phyloP scores from a whole-genome alignment of 2,797 vertebrate genomes.

The Sebastes goodei region DNA sequence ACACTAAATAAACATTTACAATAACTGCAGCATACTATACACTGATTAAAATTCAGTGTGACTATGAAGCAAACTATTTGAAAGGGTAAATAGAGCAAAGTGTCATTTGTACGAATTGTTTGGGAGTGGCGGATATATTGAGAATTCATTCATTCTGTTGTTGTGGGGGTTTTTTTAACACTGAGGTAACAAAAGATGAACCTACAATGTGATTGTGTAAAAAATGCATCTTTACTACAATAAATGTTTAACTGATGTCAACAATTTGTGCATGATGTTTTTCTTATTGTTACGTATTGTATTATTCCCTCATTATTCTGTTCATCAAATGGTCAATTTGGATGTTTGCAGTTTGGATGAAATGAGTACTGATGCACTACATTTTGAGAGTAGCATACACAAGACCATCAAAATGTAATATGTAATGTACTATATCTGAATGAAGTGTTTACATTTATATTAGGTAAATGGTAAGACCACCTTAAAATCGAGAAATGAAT shows the following conservation, averaged over 20 bases:
- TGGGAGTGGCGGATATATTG: slow-evolving; percentile 3
- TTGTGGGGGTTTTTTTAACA: background rate
- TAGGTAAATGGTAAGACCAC: background rate
- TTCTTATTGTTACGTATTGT: background rate
- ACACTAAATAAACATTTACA: background rate
- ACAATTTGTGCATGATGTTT: background rate
- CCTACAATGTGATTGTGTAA: background rate
- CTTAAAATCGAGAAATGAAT: background rate
- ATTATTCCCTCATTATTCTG: background rate
- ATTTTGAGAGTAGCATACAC: background rate
- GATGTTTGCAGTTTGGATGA: background rate
- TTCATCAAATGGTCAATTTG: background rate
- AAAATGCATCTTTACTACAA: background rate
- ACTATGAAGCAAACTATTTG: background rate
- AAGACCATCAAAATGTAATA: background rate
- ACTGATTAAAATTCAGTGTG: background rate
- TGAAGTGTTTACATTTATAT: background rate
- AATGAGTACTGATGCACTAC: background rate
- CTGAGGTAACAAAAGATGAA: background rate
- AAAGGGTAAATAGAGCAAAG: background rate
- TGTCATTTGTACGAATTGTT: background rate
- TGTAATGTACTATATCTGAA: background rate
- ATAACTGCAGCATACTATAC: background rate
- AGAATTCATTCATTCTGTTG: background rate
- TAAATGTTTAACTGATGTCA: background rate